phyloP scores from a whole-genome alignment of 2,888 invertebrate genomes.

The Didymodactylos carnosus region DNA sequence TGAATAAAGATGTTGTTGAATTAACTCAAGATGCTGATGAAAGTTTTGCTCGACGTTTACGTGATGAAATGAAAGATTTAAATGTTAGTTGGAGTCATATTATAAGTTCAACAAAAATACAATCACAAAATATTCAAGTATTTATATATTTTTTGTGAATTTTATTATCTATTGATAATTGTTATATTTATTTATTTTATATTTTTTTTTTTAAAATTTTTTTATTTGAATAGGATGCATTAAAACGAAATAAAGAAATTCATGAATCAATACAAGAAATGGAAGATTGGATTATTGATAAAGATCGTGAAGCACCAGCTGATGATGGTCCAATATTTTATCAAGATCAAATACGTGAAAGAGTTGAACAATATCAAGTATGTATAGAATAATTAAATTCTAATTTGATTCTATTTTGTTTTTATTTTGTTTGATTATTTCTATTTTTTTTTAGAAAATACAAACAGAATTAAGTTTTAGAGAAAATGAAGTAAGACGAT shows the following conservation, averaged over 20 bases:
- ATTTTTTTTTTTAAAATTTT: too few species aligned
- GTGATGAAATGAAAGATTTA: not conserved
- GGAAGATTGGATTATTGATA: not conserved
- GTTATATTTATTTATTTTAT: too few species aligned
- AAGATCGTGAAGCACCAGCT: not conserved
- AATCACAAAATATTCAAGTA: not conserved
- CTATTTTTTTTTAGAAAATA: conserved; percentile 42
- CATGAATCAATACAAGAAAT: not conserved
- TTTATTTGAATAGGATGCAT: not conserved
- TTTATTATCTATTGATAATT: too few species aligned
- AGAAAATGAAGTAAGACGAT: conserved; percentile 41
- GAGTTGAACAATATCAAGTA: not conserved
- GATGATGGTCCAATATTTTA: not conserved
- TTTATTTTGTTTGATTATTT: not conserved
- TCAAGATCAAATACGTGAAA: not conserved
- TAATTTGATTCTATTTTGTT: too few species aligned
- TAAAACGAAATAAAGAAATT: not conserved
- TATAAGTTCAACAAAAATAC: not conserved
- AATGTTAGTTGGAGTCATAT: not conserved
- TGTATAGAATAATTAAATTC: not conserved
- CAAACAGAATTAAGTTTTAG: conserved; percentile 53
- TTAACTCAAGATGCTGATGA: not conserved
- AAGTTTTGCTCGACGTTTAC: not conserved
- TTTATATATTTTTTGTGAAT: too few species aligned
- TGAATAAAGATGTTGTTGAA: not conserved